Evolutionary conservation across 2,888 invertebrate genomes (phyloP).

Genomic region (Dysmachus trigonus): DNA sequence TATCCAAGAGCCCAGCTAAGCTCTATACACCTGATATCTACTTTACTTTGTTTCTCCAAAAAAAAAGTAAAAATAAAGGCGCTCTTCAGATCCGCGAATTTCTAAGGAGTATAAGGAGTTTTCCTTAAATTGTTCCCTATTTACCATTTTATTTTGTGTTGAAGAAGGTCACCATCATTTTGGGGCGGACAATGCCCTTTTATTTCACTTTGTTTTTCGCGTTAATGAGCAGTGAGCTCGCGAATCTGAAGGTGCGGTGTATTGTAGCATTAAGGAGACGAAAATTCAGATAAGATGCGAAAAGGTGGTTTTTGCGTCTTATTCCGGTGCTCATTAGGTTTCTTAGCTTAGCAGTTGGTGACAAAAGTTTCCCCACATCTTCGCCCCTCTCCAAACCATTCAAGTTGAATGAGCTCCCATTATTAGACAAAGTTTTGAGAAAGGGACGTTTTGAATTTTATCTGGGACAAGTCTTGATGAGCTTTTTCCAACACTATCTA

Average conservation of each 20-base stretch:
- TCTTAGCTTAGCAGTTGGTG: background rate
- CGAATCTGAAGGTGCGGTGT: background rate
- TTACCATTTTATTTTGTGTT: background rate
- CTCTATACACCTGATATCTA: background rate
- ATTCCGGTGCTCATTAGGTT: background rate
- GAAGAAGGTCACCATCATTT: background rate
- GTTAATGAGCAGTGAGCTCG: background rate
- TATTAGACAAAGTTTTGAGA: background rate
- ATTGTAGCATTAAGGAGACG: background rate
- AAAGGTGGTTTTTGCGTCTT: background rate
- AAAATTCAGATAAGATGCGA: background rate
- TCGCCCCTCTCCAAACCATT: background rate
- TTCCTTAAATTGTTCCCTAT: background rate
- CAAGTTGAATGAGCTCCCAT: background rate
- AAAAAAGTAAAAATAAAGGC: too few relatives aligned
- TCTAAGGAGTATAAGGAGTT: background rate
- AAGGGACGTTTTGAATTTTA: background rate
- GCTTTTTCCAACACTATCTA: background rate
- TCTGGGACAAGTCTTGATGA: background rate
- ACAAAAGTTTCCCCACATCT: background rate
- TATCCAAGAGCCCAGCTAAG: background rate
- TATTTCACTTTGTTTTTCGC: background rate
- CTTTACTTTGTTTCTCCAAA: background rate
- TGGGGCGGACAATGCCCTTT: background rate
- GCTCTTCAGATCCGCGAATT: background rate